A percentile compares a stretch with the other conserved stretches of the same genome.
phyloP scores from a whole-genome alignment of 92 coral and sea anemone species.

The Epizoanthus fatuus region DNA sequence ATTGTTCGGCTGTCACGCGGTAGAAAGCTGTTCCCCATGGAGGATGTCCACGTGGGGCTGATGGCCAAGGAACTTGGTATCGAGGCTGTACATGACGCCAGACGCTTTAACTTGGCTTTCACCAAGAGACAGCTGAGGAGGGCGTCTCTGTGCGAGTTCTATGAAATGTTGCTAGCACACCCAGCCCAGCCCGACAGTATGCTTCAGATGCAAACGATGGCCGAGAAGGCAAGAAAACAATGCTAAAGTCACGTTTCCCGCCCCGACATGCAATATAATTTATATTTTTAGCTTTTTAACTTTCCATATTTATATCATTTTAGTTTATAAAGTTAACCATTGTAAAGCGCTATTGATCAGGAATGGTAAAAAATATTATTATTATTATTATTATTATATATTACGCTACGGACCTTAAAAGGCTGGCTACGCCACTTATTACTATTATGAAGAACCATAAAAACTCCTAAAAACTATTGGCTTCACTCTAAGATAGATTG shows the following conservation, averaged over 20 bases:
- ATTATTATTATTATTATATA: too few species aligned
- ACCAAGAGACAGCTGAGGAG: not conserved
- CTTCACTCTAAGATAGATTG: too few species aligned
- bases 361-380: too few species aligned
- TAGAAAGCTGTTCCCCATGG: not conserved
- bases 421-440: too few species aligned
- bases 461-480: too few species aligned
- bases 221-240: slow-evolving; percentile 3
- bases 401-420: too few species aligned
- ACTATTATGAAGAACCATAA: too few species aligned
- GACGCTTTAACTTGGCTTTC: slow-evolving; percentile 1
- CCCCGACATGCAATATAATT: too few species aligned
- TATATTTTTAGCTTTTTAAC: too few species aligned
- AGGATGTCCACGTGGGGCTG: slow-evolving; percentile 9
- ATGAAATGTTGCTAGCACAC: not conserved
- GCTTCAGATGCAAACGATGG: slow-evolving; percentile 1
- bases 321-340: too few species aligned
- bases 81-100: not conserved
- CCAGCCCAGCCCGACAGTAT: not conserved
- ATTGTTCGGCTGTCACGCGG: slow-evolving; percentile 1
- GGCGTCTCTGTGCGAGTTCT: not conserved
- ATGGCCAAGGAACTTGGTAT: slow-evolving; percentile 3
- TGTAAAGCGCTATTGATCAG: too few species aligned
- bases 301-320: too few species aligned
- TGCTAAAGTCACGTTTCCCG: not conserved